Conservation (phyloP, 2,888 invertebrate species). For the Euplexia lucipara region DNA sequence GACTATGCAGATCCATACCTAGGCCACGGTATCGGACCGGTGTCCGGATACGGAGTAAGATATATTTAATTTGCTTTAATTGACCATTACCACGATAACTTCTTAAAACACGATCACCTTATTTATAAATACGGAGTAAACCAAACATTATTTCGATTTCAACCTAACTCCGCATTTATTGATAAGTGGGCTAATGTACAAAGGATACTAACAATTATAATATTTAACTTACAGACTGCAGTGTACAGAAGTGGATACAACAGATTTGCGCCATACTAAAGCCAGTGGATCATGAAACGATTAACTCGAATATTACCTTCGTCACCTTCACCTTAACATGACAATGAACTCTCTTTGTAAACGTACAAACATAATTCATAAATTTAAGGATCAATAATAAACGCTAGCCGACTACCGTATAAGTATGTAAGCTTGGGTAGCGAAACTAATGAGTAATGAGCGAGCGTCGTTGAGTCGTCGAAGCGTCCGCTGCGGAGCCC, state of each 20-base stretch:
- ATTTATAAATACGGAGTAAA: too few relatives aligned
- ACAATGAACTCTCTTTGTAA: conserved; percentile 91
- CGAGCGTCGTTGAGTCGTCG: conserved; percentile 61
- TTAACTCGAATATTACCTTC: conserved; percentile 88
- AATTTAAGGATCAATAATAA: conserved; percentile 85
- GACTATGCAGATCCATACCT: conserved; percentile 98
- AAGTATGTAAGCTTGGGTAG: conserved; percentile 80
- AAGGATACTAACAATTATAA: conserved; percentile 7
- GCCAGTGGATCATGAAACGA: conserved; percentile 84
- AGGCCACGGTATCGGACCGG: conserved; percentile 98
- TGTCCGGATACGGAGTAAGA: conserved; percentile 99
- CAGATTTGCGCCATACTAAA: conserved; percentile 97
- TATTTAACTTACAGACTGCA: conserved; percentile 93
- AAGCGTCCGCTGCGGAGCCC: conserved; percentile 43
- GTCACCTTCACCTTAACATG: conserved; percentile 87
- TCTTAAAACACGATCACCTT: neutral
- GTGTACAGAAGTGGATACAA: conserved; percentile 98
- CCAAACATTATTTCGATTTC: too few relatives aligned
- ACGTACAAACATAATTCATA: conserved; percentile 88
- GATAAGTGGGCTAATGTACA: too few relatives aligned
- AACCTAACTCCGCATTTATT: too few relatives aligned
- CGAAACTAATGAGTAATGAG: conserved; percentile 68
- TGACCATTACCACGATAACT: neutral
- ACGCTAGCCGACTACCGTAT: conserved; percentile 86
- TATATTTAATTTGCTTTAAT: conserved; percentile 13